phyloP scores from a whole-genome alignment of 2,797 vertebrate genomes.

The Pseudochirops corinnae region DNA sequence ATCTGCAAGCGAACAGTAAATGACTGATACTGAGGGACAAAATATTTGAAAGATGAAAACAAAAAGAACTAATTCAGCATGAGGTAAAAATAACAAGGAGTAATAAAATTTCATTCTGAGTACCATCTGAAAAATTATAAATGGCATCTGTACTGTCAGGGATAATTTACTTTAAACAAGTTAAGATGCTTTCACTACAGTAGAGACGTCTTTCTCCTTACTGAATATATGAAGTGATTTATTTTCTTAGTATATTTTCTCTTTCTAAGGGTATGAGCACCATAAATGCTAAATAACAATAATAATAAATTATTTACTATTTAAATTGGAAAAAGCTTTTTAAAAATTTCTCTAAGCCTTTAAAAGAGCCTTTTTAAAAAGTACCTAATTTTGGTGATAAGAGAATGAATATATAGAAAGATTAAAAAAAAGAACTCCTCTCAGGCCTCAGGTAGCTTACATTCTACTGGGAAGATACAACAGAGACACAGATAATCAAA shows the following conservation, averaged over 20 bases:
- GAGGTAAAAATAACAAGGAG: constrained; percentile 42
- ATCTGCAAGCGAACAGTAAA: neutral
- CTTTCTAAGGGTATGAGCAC: constrained; percentile 28
- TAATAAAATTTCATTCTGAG: constrained; percentile 47
- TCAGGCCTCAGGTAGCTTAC: neutral
- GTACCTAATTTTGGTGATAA: constrained; percentile 42
- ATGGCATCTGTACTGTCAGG: constrained; percentile 8
- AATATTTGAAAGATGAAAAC: constrained; percentile 18
- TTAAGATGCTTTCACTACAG: constrained; percentile 5
- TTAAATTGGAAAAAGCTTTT: neutral
- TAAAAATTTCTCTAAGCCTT: neutral
- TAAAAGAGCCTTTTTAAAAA: neutral
- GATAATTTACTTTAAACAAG: constrained; percentile 17
- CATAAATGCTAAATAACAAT: constrained; percentile 26
- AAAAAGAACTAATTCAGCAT: constrained; percentile 45
- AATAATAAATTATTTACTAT: neutral
- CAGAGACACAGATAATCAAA: neutral
- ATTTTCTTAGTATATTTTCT: constrained; percentile 30
- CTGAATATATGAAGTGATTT: constrained; percentile 12
- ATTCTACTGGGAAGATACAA: neutral
- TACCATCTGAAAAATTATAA: constrained; percentile 36
- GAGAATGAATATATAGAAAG: constrained; percentile 20
- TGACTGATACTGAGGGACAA: neutral
- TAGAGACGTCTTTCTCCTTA: neutral
- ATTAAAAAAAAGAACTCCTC: constrained; percentile 2